A percentile compares a stretch with the other conserved stretches of the same genome.
Evolutionary conservation across 2,113 vertebrate species (phyloP).

Genomic region (Phycodurus eques): DNA sequence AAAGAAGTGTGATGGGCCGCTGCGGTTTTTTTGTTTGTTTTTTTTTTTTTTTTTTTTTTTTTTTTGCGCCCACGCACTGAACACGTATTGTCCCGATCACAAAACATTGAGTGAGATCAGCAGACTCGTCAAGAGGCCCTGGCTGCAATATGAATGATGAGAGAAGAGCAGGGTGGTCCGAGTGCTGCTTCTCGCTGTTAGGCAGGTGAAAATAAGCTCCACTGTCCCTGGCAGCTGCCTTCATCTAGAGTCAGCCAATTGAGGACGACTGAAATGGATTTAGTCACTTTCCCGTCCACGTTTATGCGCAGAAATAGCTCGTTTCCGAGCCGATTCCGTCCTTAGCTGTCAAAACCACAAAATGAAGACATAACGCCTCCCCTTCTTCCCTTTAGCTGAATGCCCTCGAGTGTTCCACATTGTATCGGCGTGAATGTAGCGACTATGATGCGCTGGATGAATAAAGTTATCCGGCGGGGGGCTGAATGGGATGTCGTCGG

Average conservation of each 20-base stretch:
- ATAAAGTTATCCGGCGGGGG: conserved; percentile 94
- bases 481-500: conserved; percentile 94
- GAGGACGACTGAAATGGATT: not conserved
- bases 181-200: conserved; percentile 56
- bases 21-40: conserved; percentile 23
- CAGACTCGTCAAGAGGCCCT: conserved; percentile 81
- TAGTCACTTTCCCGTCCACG: not conserved
- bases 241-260: not conserved
- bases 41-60: conserved; percentile 69
- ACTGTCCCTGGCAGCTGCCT: conserved; percentile 70
- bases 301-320: not conserved
- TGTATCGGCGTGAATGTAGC: conserved; percentile 94
- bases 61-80: conserved; percentile 73
- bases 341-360: conserved; percentile 27
- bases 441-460: conserved; percentile 98
- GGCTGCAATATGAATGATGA: conserved; percentile 84
- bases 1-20: conserved; percentile 73
- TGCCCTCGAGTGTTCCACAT: conserved; percentile 83
- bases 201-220: conserved; percentile 73
- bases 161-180: conserved; percentile 80
- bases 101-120: conserved; percentile 83
- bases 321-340: not conserved
- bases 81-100: conserved; percentile 79
- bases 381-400: conserved; percentile 72
- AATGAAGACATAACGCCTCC: conserved; percentile 87